Percentiles rank a stretch among this genome's conserved stretches.
Conservation (phyloP, 2,888 invertebrate species). For the Nomada hirtipes region DNA sequence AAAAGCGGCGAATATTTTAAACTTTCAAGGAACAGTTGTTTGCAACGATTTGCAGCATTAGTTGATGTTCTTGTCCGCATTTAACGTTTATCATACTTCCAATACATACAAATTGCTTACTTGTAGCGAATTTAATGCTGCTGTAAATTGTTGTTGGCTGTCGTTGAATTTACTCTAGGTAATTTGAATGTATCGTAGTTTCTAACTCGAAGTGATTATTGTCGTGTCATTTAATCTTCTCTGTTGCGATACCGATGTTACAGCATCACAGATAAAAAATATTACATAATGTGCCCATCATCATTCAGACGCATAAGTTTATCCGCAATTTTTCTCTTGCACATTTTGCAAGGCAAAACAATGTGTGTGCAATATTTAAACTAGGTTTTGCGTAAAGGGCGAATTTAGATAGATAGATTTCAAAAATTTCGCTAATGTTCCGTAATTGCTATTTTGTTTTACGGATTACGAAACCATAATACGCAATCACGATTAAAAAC, state of each 20-base stretch:
- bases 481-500: background rate
- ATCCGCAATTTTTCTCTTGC: background rate
- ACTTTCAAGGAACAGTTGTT: constrained; percentile 24
- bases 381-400: too few relatives aligned
- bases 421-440: too few relatives aligned
- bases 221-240: constrained; percentile 33
- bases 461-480: background rate
- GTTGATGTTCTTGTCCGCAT: background rate
- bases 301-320: constrained; percentile 35
- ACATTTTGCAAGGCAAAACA: background rate
- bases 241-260: constrained; percentile 52
- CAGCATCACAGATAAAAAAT: constrained; percentile 60
- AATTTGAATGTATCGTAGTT: constrained; percentile 35
- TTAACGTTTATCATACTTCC: background rate
- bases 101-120: background rate
- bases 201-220: constrained; percentile 34
- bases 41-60: constrained; percentile 10
- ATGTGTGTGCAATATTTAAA: too few relatives aligned
- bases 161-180: background rate
- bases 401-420: too few relatives aligned
- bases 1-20: constrained; percentile 50
- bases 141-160: background rate
- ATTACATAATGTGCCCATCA: constrained; percentile 53
- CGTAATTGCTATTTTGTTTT: too few relatives aligned
- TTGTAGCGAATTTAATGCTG: background rate